Conservation (phyloP, 2,888 invertebrate genomes). For the Megalurothrips usitatus region DNA sequence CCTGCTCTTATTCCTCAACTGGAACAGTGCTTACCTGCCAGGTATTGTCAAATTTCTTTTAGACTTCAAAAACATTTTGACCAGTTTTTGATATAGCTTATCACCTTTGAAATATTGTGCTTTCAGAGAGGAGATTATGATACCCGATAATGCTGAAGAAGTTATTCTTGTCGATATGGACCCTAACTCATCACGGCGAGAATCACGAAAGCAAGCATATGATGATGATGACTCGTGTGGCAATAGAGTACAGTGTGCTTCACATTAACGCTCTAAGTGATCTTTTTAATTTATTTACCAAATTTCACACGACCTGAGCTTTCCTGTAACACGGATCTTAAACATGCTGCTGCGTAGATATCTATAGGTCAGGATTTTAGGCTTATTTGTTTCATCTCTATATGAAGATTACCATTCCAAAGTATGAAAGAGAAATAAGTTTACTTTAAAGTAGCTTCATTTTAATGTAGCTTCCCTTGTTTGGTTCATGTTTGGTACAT, state of each 20-base stretch:
- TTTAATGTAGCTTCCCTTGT: background rate
- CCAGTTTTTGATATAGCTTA: constrained; percentile 15
- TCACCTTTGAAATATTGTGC: constrained; percentile 34
- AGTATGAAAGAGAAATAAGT: constrained; percentile 1
- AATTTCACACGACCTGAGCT: background rate
- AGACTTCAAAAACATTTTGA: background rate
- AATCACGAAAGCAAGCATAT: constrained; percentile 65
- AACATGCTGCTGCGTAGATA: background rate
- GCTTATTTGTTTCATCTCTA: background rate
- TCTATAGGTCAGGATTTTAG: constrained; percentile 14
- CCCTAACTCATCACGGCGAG: constrained; percentile 68
- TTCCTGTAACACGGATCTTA: constrained; percentile 13
- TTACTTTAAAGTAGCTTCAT: background rate
- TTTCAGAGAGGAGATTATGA: constrained; percentile 52
- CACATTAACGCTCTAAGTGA: constrained; percentile 53
- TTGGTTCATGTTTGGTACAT: background rate
- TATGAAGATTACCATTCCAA: constrained; percentile 8
- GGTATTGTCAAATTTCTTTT: constrained; percentile 49
- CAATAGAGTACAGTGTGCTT: constrained; percentile 73
- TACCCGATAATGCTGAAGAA: constrained; percentile 75
- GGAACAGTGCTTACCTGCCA: constrained; percentile 73
- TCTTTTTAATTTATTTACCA: constrained; percentile 19
- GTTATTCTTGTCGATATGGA: constrained; percentile 69
- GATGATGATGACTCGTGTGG: constrained; percentile 69
- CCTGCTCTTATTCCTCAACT: constrained; percentile 68